A percentile compares a stretch with the other conserved stretches of the same genome.
Evolutionary conservation across 2,113 vertebrate genomes (phyloP).

Genomic region (Lanius collurio): DNA sequence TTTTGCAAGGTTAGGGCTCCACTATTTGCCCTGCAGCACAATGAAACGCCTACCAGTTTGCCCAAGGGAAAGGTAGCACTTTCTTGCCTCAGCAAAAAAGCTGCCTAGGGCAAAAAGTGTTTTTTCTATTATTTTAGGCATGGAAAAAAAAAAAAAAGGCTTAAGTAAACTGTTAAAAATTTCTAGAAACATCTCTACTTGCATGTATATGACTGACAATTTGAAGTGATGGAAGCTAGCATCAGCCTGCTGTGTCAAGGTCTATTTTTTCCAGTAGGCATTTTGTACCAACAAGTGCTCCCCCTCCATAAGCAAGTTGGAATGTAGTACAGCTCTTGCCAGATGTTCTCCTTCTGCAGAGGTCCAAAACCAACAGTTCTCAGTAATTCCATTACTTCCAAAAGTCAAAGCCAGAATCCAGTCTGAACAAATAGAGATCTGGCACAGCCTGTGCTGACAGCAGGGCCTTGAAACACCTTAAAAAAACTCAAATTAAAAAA

Average conservation of each 20-base stretch:
- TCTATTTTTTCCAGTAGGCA: neutral
- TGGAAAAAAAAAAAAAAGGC: neutral
- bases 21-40: neutral
- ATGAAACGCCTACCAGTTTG: neutral
- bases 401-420: neutral
- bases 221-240: neutral
- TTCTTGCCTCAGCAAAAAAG: neutral
- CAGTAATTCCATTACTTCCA: conserved; percentile 27
- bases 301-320: neutral
- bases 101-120: neutral
- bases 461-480: neutral
- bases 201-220: neutral
- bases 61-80: neutral
- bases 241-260: neutral
- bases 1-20: neutral
- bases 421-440: neutral
- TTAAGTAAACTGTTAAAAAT: neutral
- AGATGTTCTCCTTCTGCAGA: neutral
- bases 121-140: neutral
- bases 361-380: conserved; percentile 33
- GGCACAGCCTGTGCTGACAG: neutral
- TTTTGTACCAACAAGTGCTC: neutral
- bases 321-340: neutral
- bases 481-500: neutral
- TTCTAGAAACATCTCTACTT: neutral